Evolutionary conservation across 2,797 vertebrate species (phyloP).

Genomic region (Clarias laeviceps): DNA sequence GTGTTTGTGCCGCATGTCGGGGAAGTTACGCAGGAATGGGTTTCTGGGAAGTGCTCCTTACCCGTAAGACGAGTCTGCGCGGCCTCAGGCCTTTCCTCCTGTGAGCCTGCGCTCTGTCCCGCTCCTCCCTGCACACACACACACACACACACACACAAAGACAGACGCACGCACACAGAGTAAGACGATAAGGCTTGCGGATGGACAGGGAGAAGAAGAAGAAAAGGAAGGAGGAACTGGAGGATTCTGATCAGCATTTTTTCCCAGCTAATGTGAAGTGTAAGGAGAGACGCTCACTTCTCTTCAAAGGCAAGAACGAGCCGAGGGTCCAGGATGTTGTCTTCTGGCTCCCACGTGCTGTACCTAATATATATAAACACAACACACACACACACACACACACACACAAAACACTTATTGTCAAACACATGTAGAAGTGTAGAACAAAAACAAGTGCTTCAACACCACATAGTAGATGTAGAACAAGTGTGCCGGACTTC

Average conservation of each 20-base stretch:
- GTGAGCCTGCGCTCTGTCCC: slow-evolving; percentile 88
- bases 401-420: slow-evolving; percentile 2
- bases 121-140: slow-evolving; percentile 84
- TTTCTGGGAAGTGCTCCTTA: slow-evolving; percentile 63
- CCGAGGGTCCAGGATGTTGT: slow-evolving; percentile 96
- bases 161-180: slow-evolving; percentile 47
- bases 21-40: background rate
- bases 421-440: background rate
- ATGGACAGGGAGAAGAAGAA: background rate
- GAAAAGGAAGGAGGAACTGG: slow-evolving; percentile 12
- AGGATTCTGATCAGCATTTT: background rate
- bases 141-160: slow-evolving; percentile 37
- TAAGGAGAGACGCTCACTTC: slow-evolving; percentile 81
- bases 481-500: background rate
- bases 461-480: background rate
- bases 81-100: slow-evolving; percentile 95
- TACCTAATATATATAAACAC: slow-evolving; percentile 81
- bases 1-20: background rate
- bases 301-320: slow-evolving; percentile 96
- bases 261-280: background rate
- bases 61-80: slow-evolving; percentile 91
- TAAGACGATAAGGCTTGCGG: background rate
- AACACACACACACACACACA: slow-evolving; percentile 54
- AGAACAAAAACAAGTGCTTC: background rate
- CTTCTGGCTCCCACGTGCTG: slow-evolving; percentile 98